phyloP scores from a whole-genome alignment of 2,888 invertebrate species.

The Drosophila diplacantha region DNA sequence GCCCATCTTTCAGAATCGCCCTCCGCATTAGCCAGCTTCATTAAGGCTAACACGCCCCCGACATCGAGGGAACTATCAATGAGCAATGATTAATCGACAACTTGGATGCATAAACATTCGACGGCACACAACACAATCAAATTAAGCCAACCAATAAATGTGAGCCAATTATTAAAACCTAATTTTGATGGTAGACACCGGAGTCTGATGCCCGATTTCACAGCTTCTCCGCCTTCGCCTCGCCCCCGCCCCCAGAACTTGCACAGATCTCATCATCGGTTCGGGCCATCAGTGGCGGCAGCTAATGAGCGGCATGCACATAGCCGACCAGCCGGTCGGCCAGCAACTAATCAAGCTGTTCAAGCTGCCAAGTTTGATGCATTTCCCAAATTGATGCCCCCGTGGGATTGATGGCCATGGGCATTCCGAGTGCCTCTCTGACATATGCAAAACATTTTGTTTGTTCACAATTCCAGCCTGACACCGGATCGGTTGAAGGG shows the following conservation, averaged over 20 bases:
- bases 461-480: constrained; percentile 36
- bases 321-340: constrained; percentile 41
- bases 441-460: constrained; percentile 70
- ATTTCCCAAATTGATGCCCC: constrained; percentile 68
- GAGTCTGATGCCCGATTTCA: constrained; percentile 57
- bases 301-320: constrained; percentile 66
- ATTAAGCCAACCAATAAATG: constrained; percentile 67
- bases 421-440: constrained; percentile 52
- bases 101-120: constrained; percentile 47
- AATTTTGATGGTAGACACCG: constrained; percentile 62
- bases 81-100: constrained; percentile 62
- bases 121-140: constrained; percentile 63
- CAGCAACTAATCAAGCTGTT: constrained; percentile 68
- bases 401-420: constrained; percentile 61
- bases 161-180: constrained; percentile 69
- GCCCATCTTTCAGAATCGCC: constrained; percentile 19
- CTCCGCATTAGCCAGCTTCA: constrained; percentile 49
- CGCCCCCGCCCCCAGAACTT: background rate
- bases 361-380: constrained; percentile 66
- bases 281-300: constrained; percentile 53
- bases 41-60: constrained; percentile 59
- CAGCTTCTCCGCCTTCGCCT: constrained; percentile 34
- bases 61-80: constrained; percentile 49
- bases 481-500: constrained; percentile 27
- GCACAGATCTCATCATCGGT: constrained; percentile 5